phyloP scores from a whole-genome alignment of 2,113 vertebrate genomes.

The Dunckerocampus dactyliophorus region DNA sequence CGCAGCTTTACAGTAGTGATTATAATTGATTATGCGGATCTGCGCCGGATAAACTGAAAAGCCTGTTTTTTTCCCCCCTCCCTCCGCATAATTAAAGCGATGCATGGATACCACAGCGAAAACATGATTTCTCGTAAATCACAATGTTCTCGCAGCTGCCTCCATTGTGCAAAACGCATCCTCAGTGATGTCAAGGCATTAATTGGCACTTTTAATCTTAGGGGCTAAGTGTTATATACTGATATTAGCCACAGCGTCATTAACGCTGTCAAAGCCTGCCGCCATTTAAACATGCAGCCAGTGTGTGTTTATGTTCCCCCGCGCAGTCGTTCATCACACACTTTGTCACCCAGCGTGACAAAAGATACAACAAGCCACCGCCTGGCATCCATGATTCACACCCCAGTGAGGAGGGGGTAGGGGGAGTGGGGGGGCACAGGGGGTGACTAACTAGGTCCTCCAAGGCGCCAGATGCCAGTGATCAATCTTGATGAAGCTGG shows the following conservation, averaged over 20 bases:
- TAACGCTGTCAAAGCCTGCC: neutral
- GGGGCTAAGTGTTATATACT: neutral
- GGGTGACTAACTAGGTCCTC: constrained; percentile 72
- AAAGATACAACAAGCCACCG: constrained; percentile 58
- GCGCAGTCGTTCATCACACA: constrained; percentile 42
- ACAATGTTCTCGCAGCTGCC: constrained; percentile 6
- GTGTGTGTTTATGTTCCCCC: constrained; percentile 5
- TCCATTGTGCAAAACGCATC: neutral
- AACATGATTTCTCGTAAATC: neutral
- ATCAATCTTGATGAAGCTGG: constrained; percentile 72
- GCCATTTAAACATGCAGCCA: neutral
- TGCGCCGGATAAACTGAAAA: constrained; percentile 13
- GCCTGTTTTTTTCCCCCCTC: neutral
- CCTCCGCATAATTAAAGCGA: constrained; percentile 26
- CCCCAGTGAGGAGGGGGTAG: constrained; percentile 30
- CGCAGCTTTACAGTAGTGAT: constrained; percentile 26
- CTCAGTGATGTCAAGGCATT: neutral
- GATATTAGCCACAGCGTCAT: neutral
- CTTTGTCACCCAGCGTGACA: constrained; percentile 57
- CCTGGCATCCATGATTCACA: constrained; percentile 66
- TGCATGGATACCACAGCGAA: constrained; percentile 8
- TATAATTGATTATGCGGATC: constrained; percentile 38
- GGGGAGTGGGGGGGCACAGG: constrained; percentile 46
- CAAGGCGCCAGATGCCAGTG: constrained; percentile 70
- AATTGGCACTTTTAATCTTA: constrained; percentile 1